These are phyloP conservation scores for Ceratina australensis DNA, from an alignment of 1,140 invertebrate species.

Conservation along the genomic window DNA sequence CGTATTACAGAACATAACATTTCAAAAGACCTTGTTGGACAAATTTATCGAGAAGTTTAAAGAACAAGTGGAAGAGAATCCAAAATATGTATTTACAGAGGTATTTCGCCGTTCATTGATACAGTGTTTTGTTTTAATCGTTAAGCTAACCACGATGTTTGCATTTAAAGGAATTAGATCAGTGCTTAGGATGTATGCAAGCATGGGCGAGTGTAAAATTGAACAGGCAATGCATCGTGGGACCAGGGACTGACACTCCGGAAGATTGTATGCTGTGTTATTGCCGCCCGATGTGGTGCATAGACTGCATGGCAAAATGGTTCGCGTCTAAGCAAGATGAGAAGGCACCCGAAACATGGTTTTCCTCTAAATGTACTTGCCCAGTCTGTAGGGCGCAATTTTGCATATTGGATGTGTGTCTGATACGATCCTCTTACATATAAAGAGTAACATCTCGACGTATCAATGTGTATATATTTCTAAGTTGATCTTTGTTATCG, in stretches of 20 bases:
- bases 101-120: conserved; percentile 75
- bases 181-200: conserved; percentile 94
- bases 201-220: conserved; percentile 89
- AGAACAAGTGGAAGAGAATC: conserved; percentile 87
- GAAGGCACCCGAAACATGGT: conserved; percentile 87
- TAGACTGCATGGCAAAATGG: conserved; percentile 93
- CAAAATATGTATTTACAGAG: conserved; percentile 83
- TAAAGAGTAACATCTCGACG: conserved; percentile 5
- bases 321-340: conserved; percentile 92
- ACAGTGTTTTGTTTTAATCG: conserved; percentile 21
- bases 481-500: no score
- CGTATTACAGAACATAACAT: conserved; percentile 88
- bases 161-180: conserved; percentile 85
- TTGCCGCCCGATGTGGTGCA: conserved; percentile 94
- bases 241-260: conserved; percentile 72
- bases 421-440: conserved; percentile 47
- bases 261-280: conserved; percentile 82
- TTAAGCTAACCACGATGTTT: background rate
- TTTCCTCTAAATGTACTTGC: conserved; percentile 92
- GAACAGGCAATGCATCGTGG: conserved; percentile 84
- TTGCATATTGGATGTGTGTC: conserved; percentile 90
- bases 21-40: conserved; percentile 90
- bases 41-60: conserved; percentile 91
- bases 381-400: conserved; percentile 93
- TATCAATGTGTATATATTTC: background rate